phyloP scores from a whole-genome alignment of 2,797 vertebrate species.

The Danio jaintianensis region DNA sequence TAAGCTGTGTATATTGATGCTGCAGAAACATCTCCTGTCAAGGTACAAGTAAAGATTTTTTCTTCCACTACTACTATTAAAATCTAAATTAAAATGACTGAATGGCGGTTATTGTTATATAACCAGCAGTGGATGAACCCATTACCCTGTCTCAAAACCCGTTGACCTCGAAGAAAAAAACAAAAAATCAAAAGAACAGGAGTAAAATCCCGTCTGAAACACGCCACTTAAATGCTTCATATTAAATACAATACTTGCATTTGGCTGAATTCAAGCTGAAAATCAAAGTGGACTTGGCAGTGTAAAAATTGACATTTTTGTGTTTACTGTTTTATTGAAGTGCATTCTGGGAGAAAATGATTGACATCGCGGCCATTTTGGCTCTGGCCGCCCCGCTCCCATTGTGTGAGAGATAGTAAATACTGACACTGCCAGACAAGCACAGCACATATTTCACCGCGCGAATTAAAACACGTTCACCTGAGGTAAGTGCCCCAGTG shows the following conservation, averaged over 20 bases:
- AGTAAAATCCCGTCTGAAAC: not conserved
- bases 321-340: slow-evolving; percentile 71
- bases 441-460: slow-evolving; percentile 71
- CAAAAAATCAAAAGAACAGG: slow-evolving; percentile 2
- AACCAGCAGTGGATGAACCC: not conserved
- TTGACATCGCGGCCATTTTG: slow-evolving; percentile 84
- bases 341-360: slow-evolving; percentile 82
- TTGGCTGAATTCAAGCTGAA: not conserved
- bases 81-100: no score
- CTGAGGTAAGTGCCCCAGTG: slow-evolving; percentile 71
- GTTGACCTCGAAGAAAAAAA: slow-evolving; percentile 22
- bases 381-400: slow-evolving; percentile 72
- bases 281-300: not conserved
- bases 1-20: no score
- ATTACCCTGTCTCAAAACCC: not conserved
- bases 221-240: not conserved
- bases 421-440: slow-evolving; percentile 78
- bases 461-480: slow-evolving; percentile 64
- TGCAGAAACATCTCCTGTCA: no score
- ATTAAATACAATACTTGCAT: no score
- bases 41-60: no score
- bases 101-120: not conserved
- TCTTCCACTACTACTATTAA: no score
- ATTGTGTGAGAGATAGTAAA: slow-evolving; percentile 86
- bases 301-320: slow-evolving; percentile 13